Evolutionary conservation across 2,888 invertebrate species (phyloP).

Genomic region (Anagyrus pseudococci): DNA sequence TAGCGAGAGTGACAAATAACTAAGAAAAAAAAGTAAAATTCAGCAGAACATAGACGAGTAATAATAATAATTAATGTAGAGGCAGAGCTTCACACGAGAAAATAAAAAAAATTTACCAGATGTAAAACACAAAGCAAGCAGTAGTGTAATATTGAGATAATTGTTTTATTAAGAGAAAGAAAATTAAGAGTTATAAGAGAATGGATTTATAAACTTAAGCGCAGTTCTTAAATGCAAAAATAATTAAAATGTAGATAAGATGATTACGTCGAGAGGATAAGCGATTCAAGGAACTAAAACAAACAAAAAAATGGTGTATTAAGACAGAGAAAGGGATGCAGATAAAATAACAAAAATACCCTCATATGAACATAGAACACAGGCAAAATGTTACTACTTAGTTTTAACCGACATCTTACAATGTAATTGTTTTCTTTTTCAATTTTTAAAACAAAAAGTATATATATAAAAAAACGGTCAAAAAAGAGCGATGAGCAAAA

Average conservation of each 20-base stretch:
- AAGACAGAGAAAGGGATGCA: slow-evolving; percentile 29
- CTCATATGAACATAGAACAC: not conserved
- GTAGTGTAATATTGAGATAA: slow-evolving; percentile 32
- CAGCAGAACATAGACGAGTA: slow-evolving; percentile 34
- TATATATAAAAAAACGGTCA: not conserved
- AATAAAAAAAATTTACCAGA: slow-evolving; percentile 16
- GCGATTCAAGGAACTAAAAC: no score
- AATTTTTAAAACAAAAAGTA: slow-evolving; percentile 12
- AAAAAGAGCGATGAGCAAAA: slow-evolving; percentile 13
- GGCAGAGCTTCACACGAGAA: slow-evolving; percentile 35
- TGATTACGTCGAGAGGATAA: slow-evolving; percentile 18
- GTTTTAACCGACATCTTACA: slow-evolving; percentile 40
- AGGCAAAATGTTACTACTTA: slow-evolving; percentile 40
- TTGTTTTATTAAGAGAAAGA: slow-evolving; percentile 24
- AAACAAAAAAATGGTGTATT: slow-evolving; percentile 25
- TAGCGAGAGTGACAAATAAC: slow-evolving; percentile 38
- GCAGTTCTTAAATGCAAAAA: slow-evolving; percentile 33
- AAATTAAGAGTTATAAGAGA: slow-evolving; percentile 21
- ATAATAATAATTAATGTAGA: slow-evolving; percentile 36
- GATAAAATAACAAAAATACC: slow-evolving; percentile 33
- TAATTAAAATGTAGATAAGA: slow-evolving; percentile 35
- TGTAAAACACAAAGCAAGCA: slow-evolving; percentile 37
- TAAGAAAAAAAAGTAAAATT: slow-evolving; percentile 18
- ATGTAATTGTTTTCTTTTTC: slow-evolving; percentile 38
- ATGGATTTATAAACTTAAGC: slow-evolving; percentile 34